phyloP scores from a whole-genome alignment of 2,113 vertebrate species.

The Nerophis lumbriciformis region DNA sequence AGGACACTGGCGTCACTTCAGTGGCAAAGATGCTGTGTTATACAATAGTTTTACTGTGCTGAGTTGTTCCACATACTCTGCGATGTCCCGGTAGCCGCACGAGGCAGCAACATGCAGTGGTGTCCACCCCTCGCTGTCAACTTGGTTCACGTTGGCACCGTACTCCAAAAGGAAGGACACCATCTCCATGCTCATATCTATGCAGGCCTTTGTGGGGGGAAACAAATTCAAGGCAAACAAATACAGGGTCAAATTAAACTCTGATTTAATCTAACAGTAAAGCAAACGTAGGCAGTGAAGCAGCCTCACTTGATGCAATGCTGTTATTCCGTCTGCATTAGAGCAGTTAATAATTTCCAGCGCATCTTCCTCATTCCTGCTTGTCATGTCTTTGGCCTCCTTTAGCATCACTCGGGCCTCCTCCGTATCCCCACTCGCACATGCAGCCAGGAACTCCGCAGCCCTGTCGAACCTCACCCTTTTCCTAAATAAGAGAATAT shows the following conservation, averaged over 20 bases:
- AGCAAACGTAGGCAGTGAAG: background rate
- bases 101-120: constrained; percentile 90
- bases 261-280: background rate
- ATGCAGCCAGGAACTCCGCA: constrained; percentile 84
- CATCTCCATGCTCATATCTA: constrained; percentile 91
- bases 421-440: constrained; percentile 80
- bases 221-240: background rate
- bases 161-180: constrained; percentile 86
- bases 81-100: constrained; percentile 88
- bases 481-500: constrained; percentile 44
- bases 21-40: constrained; percentile 2
- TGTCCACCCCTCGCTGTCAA: constrained; percentile 94
- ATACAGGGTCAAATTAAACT: background rate
- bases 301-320: constrained; percentile 80
- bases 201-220: constrained; percentile 78
- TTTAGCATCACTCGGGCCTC: constrained; percentile 80
- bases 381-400: constrained; percentile 45
- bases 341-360: constrained; percentile 72
- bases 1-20: constrained; percentile 14
- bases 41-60: constrained; percentile 13
- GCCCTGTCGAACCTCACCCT: constrained; percentile 81
- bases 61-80: constrained; percentile 74
- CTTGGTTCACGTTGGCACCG: constrained; percentile 84
- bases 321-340: constrained; percentile 87
- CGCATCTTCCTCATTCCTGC: constrained; percentile 16